These are phyloP conservation scores for Siniperca chuatsi DNA, from an alignment of 2,113 vertebrate species.

Conservation along the genomic window DNA sequence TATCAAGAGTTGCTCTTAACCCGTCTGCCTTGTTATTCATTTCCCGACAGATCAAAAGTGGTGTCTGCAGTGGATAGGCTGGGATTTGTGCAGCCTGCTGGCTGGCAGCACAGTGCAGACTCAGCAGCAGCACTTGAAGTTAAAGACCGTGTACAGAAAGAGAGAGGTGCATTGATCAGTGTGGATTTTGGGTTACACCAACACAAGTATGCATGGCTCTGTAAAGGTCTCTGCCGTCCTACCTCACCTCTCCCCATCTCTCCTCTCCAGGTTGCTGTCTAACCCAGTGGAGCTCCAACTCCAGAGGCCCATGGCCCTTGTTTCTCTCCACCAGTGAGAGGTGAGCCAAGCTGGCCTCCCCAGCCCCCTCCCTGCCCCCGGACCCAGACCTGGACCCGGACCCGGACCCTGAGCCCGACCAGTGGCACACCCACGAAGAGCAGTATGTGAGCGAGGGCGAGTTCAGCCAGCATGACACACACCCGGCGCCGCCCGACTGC, in stretches of 20 bases:
- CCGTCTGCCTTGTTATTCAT: background rate
- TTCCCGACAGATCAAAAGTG: constrained; percentile 29
- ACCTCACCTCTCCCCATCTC: background rate
- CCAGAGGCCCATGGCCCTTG: constrained; percentile 74
- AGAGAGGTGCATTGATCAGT: constrained; percentile 17
- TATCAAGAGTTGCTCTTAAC: constrained; percentile 20
- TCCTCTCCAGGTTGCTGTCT: constrained; percentile 13
- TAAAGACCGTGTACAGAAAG: constrained; percentile 52
- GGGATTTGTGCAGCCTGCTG: constrained; percentile 45
- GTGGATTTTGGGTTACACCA: constrained; percentile 14
- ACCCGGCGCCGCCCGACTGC: constrained; percentile 58
- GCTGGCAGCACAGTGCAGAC: constrained; percentile 48
- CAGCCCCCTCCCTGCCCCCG: constrained; percentile 64
- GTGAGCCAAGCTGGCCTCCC: constrained; percentile 85
- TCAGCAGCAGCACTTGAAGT: constrained; percentile 56
- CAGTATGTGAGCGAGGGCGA: constrained; percentile 84
- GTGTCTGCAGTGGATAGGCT: constrained; percentile 31
- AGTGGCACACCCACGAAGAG: constrained; percentile 69
- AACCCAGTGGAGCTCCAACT: constrained; percentile 56
- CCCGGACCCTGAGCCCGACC: constrained; percentile 58
- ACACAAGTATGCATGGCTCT: background rate
- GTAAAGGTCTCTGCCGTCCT: background rate
- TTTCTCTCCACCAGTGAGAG: constrained; percentile 66
- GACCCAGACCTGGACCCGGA: constrained; percentile 70
- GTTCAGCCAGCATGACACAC: constrained; percentile 37